Conservation (phyloP, 2,113 vertebrate species). For the Corythaeola cristata region DNA sequence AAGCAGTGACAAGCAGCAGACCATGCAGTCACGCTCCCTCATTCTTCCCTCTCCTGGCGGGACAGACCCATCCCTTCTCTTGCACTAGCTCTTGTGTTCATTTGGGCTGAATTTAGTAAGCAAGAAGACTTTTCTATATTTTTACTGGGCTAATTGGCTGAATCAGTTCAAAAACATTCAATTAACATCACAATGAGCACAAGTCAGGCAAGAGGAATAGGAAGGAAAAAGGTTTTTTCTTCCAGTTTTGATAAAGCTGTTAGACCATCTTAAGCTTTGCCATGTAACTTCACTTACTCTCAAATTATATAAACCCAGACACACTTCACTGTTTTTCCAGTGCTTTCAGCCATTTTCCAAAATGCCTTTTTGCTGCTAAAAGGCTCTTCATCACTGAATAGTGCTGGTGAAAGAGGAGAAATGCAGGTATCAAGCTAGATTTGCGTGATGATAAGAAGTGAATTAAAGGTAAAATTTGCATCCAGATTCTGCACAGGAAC, state of each 20-base stretch:
- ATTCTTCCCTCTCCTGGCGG: background rate
- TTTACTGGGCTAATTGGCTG: background rate
- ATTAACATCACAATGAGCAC: background rate
- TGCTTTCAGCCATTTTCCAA: background rate
- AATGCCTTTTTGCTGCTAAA: background rate
- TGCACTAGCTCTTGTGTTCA: background rate
- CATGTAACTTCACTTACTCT: background rate
- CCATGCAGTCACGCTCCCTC: background rate
- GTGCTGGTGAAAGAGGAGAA: background rate
- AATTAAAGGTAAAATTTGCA: background rate
- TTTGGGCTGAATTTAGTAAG: background rate
- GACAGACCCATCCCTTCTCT: background rate
- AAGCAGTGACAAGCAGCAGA: background rate
- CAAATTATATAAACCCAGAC: background rate
- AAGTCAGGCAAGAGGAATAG: background rate
- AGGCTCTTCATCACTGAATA: background rate
- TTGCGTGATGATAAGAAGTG: background rate
- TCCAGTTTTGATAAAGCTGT: background rate
- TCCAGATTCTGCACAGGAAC: background rate
- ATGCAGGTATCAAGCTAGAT: background rate
- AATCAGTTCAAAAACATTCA: background rate
- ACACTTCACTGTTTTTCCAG: background rate
- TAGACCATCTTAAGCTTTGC: background rate
- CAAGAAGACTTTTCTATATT: background rate
- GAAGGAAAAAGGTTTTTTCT: background rate